phyloP scores from a whole-genome alignment of 2,113 vertebrate genomes.

The Corythornis vintsioides region DNA sequence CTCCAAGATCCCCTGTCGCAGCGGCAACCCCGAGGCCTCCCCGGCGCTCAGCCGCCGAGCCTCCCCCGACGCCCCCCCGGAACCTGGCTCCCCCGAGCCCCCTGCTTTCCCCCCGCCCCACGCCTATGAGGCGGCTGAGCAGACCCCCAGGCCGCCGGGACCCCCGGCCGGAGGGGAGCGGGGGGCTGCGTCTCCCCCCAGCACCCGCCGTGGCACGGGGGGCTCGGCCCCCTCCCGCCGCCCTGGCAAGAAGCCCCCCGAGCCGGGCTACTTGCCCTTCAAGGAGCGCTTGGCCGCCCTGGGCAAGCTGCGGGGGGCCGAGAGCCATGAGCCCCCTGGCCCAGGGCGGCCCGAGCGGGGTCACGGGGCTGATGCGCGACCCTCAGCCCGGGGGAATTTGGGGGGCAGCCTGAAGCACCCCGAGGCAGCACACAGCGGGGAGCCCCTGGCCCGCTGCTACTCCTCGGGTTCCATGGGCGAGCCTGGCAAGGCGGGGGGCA shows the following conservation, averaged over 20 bases:
- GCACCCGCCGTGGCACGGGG: constrained; percentile 53
- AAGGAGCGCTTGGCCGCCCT: constrained; percentile 85
- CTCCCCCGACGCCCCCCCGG: constrained; percentile 7
- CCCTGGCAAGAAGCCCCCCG: constrained; percentile 71
- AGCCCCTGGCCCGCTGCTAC: constrained; percentile 74
- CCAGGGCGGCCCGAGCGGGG: neutral
- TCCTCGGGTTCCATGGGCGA: constrained; percentile 74
- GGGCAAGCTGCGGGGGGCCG: constrained; percentile 81
- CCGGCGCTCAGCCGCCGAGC: constrained; percentile 74
- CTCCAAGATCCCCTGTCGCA: constrained; percentile 91
- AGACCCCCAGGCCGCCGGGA: neutral
- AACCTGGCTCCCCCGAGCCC: constrained; percentile 13
- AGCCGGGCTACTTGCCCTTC: constrained; percentile 82
- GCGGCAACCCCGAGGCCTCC: constrained; percentile 88
- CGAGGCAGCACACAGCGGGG: constrained; percentile 63
- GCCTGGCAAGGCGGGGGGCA: constrained; percentile 72
- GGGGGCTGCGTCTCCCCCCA: constrained; percentile 47
- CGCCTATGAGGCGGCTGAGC: neutral
- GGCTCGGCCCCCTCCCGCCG: constrained; percentile 73
- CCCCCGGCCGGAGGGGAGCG: constrained; percentile 3
- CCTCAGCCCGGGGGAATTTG: neutral
- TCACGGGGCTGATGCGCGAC: constrained; percentile 15
- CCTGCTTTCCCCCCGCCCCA: neutral
- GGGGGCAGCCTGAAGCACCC: constrained; percentile 81
- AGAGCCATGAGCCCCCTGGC: neutral